phyloP scores from a whole-genome alignment of 2,888 invertebrate genomes.

The Drosophila seclusa region DNA sequence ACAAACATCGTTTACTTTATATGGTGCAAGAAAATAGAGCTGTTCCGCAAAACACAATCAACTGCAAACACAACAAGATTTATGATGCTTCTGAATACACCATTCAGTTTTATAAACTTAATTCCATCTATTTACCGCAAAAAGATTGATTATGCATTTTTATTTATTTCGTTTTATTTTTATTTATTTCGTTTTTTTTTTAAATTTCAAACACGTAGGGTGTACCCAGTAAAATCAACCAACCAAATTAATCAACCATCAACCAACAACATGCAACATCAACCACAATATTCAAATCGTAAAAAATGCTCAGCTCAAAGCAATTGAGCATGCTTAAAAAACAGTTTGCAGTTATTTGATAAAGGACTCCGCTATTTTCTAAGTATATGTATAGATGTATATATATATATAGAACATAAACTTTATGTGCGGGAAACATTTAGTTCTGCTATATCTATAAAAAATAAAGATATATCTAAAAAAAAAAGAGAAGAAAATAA shows the following conservation, averaged over 20 bases:
- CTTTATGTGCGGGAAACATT: background rate
- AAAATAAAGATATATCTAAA: background rate
- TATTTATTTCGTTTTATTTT: too few species aligned
- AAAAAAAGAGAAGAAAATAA: background rate
- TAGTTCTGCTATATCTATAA: background rate
- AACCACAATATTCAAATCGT: background rate
- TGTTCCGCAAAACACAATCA: constrained; percentile 20
- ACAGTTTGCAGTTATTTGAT: background rate
- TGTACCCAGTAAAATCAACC: background rate
- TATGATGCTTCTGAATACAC: background rate
- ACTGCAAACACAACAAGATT: background rate
- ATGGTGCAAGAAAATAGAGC: background rate
- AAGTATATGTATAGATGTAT: background rate
- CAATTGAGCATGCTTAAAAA: background rate
- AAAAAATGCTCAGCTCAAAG: background rate
- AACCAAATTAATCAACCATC: background rate
- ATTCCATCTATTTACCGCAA: background rate
- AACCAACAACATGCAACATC: background rate
- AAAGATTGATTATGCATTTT: background rate
- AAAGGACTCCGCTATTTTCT: background rate
- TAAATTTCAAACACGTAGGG: background rate
- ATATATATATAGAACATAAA: background rate
- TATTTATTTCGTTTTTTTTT: background rate
- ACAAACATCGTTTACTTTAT: constrained; percentile 65
- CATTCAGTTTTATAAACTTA: background rate